phyloP scores from a whole-genome alignment of 1,140 invertebrate genomes.

The Scaptomyza montana region DNA sequence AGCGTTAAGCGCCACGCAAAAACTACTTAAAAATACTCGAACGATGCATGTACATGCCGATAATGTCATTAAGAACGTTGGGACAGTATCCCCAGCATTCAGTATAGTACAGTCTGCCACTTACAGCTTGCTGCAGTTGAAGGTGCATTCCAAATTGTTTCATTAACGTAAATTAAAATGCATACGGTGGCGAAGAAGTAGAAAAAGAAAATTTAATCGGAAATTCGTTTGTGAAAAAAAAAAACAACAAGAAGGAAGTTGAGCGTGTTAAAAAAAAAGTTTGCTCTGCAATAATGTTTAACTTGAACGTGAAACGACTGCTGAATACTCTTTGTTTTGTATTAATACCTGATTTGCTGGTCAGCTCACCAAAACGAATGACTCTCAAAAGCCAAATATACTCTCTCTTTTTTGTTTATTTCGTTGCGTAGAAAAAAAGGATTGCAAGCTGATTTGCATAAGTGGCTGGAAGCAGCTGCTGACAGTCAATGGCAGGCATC shows the following conservation, averaged over 20 bases:
- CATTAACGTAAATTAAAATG: slow-evolving; percentile 80
- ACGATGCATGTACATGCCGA: slow-evolving; percentile 63
- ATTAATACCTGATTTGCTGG: too few relatives aligned
- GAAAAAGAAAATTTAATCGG: slow-evolving; percentile 66
- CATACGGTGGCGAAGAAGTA: slow-evolving; percentile 46
- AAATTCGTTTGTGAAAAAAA: slow-evolving; percentile 63
- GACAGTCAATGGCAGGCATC: slow-evolving; percentile 43
- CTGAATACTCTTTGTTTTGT: background rate
- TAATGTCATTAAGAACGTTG: slow-evolving; percentile 68
- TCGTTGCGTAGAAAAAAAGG: slow-evolving; percentile 43
- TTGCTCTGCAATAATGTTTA: background rate
- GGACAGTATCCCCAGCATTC: slow-evolving; percentile 23
- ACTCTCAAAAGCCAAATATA: background rate
- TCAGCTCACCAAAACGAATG: too few relatives aligned
- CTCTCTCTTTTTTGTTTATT: background rate
- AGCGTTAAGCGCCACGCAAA: slow-evolving; percentile 40
- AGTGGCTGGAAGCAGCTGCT: slow-evolving; percentile 63
- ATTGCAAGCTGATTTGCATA: slow-evolving; percentile 76
- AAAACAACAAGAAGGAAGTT: background rate
- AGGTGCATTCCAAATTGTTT: slow-evolving; percentile 65
- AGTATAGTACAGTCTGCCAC: background rate
- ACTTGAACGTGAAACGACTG: background rate
- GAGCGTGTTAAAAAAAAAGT: background rate
- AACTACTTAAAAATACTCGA: slow-evolving; percentile 56
- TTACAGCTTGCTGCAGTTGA: background rate